A percentile compares a stretch with the other conserved stretches of the same genome.
phyloP scores from a whole-genome alignment of 2,113 vertebrate species.

The Chrysemys picta region DNA sequence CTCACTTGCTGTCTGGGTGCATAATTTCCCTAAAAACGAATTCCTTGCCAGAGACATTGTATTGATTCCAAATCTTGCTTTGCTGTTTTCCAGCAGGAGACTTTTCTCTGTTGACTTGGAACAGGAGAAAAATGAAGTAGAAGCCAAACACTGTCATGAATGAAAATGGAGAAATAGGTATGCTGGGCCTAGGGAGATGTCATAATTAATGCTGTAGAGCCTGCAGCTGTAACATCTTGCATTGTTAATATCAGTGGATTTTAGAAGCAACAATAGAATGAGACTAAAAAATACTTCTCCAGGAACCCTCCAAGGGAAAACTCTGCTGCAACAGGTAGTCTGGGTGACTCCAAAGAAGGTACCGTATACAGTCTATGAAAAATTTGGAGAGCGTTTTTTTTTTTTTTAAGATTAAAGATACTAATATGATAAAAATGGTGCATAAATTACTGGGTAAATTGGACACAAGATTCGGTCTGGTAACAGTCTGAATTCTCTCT shows the following conservation, averaged over 20 bases:
- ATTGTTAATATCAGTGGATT: not conserved
- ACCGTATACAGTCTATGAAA: not conserved
- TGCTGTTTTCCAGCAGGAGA: constrained; percentile 37
- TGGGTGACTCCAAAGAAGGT: not conserved
- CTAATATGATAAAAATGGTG: not conserved
- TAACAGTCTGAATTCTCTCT: not conserved
- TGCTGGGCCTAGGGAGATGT: not conserved
- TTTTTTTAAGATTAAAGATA: not conserved
- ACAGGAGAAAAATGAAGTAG: not conserved
- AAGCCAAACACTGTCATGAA: not conserved
- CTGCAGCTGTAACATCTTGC: not conserved
- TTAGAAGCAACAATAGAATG: not conserved
- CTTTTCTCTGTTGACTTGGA: constrained; percentile 48
- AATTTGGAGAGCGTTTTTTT: not conserved
- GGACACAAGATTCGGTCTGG: not conserved
- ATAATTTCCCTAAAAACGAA: constrained; percentile 54
- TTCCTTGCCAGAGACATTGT: constrained; percentile 3
- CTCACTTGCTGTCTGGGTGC: constrained; percentile 24
- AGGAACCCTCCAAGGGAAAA: not conserved
- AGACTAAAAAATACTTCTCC: not conserved
- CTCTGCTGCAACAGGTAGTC: not conserved
- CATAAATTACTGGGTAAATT: not conserved
- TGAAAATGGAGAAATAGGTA: not conserved
- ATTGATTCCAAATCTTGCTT: constrained; percentile 58
- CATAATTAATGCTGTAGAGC: not conserved